A percentile compares a stretch with the other conserved stretches of the same genome.
phyloP scores from a whole-genome alignment of 2,113 vertebrate genomes.

The Pardalotus punctatus region DNA sequence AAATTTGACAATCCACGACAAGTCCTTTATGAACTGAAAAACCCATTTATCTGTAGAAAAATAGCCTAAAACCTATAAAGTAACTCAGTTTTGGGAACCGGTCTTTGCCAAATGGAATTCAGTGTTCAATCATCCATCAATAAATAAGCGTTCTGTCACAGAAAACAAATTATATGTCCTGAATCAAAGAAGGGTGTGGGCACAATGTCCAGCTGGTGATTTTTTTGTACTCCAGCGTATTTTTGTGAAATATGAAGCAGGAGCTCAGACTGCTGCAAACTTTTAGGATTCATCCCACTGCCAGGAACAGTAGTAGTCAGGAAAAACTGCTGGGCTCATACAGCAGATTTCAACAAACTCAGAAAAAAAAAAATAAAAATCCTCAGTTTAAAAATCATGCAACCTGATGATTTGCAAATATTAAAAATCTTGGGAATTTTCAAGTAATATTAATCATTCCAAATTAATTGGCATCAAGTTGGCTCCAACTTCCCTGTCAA shows the following conservation, averaged over 20 bases:
- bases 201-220: background rate
- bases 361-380: background rate
- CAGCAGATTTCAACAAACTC: background rate
- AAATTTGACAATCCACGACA: background rate
- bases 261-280: background rate
- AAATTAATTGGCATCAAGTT: background rate
- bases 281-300: background rate
- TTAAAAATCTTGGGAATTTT: background rate
- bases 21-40: background rate
- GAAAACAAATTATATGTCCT: background rate
- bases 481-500: background rate
- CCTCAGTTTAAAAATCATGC: background rate
- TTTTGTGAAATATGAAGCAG: background rate
- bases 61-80: background rate
- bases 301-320: background rate
- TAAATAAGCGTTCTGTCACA: background rate
- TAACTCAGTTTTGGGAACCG: background rate
- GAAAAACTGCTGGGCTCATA: background rate
- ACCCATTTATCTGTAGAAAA: background rate
- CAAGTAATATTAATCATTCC: background rate
- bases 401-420: background rate
- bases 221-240: background rate
- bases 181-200: background rate
- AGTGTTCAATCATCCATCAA: background rate
- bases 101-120: background rate